Base-by-base conservation (phyloP, 2,888 invertebrate genomes). In the Trachelus iudaicus region DNA sequence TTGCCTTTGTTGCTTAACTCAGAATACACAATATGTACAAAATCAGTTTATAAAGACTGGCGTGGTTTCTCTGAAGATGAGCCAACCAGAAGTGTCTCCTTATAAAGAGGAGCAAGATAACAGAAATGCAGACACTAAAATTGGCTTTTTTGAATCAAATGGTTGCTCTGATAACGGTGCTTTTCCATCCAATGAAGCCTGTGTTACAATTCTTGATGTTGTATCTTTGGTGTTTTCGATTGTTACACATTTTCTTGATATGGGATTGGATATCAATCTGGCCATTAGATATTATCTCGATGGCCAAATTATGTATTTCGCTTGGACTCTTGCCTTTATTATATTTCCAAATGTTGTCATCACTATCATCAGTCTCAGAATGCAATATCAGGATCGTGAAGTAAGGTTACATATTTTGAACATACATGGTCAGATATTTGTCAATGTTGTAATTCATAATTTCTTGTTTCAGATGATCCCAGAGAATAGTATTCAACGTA, bases 261-360 rank as follows among this genome's bases (percentile, higher is more conserved):
- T 96, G 71, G 94, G 93, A 30, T 91, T 95, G 69, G 96, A 96
- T 92, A 93, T 95, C 69, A 95, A 95, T 90, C 92, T 96, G 37
- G 95, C 95, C 23, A 93, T 94, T 81, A 92, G 94, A 87, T 96
- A 96, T 88, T 94, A 93, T 82, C 85, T 93, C 80, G 92, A 92
- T 34, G 89, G 91, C 23, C 92, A 94, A 86, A 91, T 93, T 81
- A 92, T 92, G 76, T 95, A 95, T 90, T 96, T 96, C 87, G 92
- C 93, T 34, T 94, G 95, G 91, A 96, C 96, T 1, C 89, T 95
- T 73, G 93, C 93, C 68, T 95, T 96, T 87, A 95, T 96, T 83
- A 92, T 96, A 74, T 90, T 96, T 84, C 96, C 96, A 74, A 95
- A 96, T 0, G 92, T 96, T 81, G 94, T 96, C 37, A 96, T 95